Evolutionary conservation across 2,113 vertebrate species (phyloP).

Genomic region (Pungitius pungitius): DNA sequence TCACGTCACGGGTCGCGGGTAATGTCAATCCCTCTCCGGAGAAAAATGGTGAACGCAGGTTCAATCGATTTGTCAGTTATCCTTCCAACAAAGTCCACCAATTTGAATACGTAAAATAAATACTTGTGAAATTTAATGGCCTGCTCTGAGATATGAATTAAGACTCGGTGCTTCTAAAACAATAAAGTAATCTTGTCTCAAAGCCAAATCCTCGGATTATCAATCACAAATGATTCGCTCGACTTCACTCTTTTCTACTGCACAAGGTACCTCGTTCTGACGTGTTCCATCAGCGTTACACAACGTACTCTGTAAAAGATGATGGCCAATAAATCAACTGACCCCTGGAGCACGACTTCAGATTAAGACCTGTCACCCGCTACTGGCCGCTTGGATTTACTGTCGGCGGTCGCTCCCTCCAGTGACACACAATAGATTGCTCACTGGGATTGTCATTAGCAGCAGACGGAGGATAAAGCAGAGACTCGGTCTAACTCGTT

Average conservation of each 20-base stretch:
- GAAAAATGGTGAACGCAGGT: conserved; percentile 3
- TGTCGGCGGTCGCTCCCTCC: conserved; percentile 13
- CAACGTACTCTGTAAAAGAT: conserved; percentile 60
- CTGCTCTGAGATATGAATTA: conserved; percentile 35
- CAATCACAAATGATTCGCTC: conserved; percentile 52
- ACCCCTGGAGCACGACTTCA: conserved; percentile 64
- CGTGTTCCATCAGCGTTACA: conserved; percentile 61
- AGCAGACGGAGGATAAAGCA: conserved; percentile 2
- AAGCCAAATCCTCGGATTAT: conserved; percentile 52
- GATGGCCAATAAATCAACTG: conserved; percentile 68
- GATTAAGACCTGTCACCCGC: conserved; percentile 62
- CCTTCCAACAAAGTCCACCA: conserved; percentile 2
- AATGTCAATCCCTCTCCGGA: not conserved
- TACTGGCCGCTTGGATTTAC: conserved; percentile 57
- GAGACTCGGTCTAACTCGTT: not conserved
- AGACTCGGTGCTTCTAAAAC: conserved; percentile 35
- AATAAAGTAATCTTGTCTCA: conserved; percentile 54
- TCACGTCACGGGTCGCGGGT: not conserved
- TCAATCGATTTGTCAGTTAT: conserved; percentile 1
- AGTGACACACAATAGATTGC: conserved; percentile 27
- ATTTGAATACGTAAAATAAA: conserved; percentile 46
- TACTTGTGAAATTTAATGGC: conserved; percentile 18
- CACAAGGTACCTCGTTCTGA: conserved; percentile 51
- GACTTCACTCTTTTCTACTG: conserved; percentile 24
- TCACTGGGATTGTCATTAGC: conserved; percentile 42